Conservation (phyloP, 2,113 vertebrate genomes). For the Myotis yumanensis region DNA sequence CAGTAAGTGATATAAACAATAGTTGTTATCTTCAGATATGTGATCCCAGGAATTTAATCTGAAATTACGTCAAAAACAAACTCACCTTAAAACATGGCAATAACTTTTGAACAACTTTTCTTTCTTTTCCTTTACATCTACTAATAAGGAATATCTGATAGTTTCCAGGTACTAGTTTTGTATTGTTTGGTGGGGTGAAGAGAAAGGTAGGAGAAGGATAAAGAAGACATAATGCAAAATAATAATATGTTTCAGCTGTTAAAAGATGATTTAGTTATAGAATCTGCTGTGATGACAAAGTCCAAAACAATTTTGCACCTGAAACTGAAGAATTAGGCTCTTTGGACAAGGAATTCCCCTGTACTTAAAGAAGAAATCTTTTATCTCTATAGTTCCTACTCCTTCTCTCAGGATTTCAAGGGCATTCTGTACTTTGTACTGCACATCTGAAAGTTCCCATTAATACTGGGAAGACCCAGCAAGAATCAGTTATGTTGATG, state of each 20-base stretch:
- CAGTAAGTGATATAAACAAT: not conserved
- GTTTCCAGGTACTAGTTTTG: not conserved
- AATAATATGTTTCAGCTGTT: constrained; percentile 5
- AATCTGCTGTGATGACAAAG: not conserved
- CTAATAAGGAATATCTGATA: not conserved
- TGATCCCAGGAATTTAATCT: constrained; percentile 23
- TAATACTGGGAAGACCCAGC: not conserved
- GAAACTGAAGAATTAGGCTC: not conserved
- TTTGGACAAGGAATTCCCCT: not conserved
- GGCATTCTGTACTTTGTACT: not conserved
- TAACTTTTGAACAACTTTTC: constrained; percentile 31
- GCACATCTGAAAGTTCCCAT: not conserved
- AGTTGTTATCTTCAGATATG: not conserved
- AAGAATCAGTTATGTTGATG: not conserved
- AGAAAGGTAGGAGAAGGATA: not conserved
- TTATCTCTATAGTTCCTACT: not conserved
- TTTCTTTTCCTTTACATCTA: not conserved
- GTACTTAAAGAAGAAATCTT: not conserved
- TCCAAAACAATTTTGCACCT: not conserved
- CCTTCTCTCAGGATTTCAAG: constrained; percentile 37
- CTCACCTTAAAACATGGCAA: not conserved
- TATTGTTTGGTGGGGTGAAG: not conserved
- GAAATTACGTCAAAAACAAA: constrained; percentile 28
- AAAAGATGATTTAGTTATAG: not conserved
- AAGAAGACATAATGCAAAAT: constrained; percentile 34